A percentile compares a stretch with the other conserved stretches of the same genome.
phyloP scores from a whole-genome alignment of 2,797 vertebrate species.

The Cirrhinus mrigala region DNA sequence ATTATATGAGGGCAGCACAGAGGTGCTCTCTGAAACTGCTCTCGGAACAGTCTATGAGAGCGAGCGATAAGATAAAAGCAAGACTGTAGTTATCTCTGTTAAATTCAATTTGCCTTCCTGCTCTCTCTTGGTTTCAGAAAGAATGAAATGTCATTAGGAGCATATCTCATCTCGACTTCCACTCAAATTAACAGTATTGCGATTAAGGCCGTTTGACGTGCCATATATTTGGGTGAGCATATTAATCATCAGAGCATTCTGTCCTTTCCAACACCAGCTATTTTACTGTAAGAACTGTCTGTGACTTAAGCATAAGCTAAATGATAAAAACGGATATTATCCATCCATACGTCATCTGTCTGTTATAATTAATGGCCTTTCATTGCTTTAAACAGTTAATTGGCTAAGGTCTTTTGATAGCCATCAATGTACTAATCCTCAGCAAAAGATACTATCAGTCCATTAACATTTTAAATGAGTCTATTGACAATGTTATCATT shows the following conservation, averaged over 20 bases:
- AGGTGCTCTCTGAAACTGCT: slow-evolving; percentile 42
- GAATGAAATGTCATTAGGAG: slow-evolving; percentile 57
- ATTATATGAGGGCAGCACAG: slow-evolving; percentile 35
- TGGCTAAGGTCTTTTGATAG: slow-evolving; percentile 55
- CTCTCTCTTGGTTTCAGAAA: slow-evolving; percentile 55
- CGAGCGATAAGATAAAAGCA: slow-evolving; percentile 46
- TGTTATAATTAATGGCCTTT: not conserved
- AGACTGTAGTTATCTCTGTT: slow-evolving; percentile 52
- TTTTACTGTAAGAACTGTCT: not conserved
- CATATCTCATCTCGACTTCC: slow-evolving; percentile 62
- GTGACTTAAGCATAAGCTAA: slow-evolving; percentile 4
- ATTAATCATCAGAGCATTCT: slow-evolving; percentile 26
- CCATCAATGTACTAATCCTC: slow-evolving; percentile 64
- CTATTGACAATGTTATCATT: slow-evolving; percentile 63
- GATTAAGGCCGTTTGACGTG: slow-evolving; percentile 19
- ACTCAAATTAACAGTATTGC: slow-evolving; percentile 61
- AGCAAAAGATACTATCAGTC: slow-evolving; percentile 49
- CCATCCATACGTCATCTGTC: not conserved
- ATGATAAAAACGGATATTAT: not conserved
- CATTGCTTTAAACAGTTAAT: slow-evolving; percentile 54
- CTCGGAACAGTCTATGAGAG: slow-evolving; percentile 42
- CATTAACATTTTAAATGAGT: slow-evolving; percentile 45
- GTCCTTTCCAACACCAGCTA: not conserved
- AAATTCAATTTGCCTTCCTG: slow-evolving; percentile 60
- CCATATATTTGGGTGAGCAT: slow-evolving; percentile 4